Evolutionary conservation across 1,140 invertebrate genomes (phyloP), one percentile per base, ranked within the genome.

Genomic region (Drosophila kikkawai): DNA sequence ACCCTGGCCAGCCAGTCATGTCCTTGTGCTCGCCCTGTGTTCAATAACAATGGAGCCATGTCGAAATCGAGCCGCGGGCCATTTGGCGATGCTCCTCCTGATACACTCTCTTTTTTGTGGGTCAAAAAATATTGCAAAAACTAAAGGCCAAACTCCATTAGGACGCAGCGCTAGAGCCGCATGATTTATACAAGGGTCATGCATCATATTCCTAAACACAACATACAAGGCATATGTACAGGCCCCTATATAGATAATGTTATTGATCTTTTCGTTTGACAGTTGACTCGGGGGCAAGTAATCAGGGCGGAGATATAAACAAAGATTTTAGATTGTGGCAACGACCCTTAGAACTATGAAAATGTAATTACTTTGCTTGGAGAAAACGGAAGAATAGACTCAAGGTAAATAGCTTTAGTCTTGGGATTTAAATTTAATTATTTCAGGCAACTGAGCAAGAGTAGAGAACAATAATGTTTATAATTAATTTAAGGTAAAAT

Each of bases 121-220:
- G 64, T 68, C 75, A 74, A 70, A 84, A 88, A 83, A 74, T 83
- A 22, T 58, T 58, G 63, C 44, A 90, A 90, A 83, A 85, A 90
- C 80, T 77, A 65, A 80, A 85, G 80, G 63, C 69, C 69, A 74
- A 83, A 81, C 78, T 88, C 65, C 74, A 81, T 90, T 90, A 75
- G 84, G 71, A 74, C 63, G 39, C 50, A 69, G 55, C 74, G 75
- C 73, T 59, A 56, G 81, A 59, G 81, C 67, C 60, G 57, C 48
- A 81, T 90, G 85, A 88, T 88, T 85, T 90, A 90, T 88, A 79
- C 74, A 60, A 41, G 60, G 50, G 81, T 51, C 71, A 76, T 86
- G 75, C 82, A 86, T 86, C 76, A 88, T 80, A 69, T 68, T 67
- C 47, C 53, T 63, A 66, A 68, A 45, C 59, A 47, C 19, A 36